These are phyloP conservation scores for Thecophora atra DNA, from an alignment of 2,888 invertebrate species.

Conservation along the genomic window DNA sequence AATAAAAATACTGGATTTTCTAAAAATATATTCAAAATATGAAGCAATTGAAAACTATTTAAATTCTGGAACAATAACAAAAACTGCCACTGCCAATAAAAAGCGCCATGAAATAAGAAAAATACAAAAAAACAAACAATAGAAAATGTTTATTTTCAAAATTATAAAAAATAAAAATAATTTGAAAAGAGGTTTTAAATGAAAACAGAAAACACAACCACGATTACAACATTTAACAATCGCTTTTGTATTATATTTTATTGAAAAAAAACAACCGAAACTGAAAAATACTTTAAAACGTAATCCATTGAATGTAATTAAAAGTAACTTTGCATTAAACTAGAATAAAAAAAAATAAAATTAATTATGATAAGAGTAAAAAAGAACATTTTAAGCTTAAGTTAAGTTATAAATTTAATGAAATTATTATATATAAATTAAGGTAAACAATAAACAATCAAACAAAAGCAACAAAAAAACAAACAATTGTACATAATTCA, in stretches of 20 bases:
- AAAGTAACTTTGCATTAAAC: not conserved
- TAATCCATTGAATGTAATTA: slow-evolving; percentile 7
- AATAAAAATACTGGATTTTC: not conserved
- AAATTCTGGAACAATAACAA: not conserved
- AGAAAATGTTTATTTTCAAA: slow-evolving; percentile 22
- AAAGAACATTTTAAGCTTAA: not conserved
- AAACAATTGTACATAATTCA: too few species aligned
- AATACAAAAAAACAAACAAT: slow-evolving; percentile 45
- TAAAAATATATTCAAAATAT: not conserved
- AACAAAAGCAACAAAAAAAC: slow-evolving; percentile 9
- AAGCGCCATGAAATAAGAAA: slow-evolving; percentile 41
- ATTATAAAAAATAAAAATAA: slow-evolving; percentile 43
- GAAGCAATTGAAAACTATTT: not conserved
- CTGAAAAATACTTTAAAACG: too few species aligned
- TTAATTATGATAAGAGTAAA: not conserved
- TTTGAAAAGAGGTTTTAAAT: slow-evolving; percentile 58
- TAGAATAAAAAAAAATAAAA: slow-evolving; percentile 40
- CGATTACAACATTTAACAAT: slow-evolving; percentile 30
- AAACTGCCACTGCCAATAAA: slow-evolving; percentile 5
- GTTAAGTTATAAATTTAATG: too few species aligned
- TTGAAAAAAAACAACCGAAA: slow-evolving; percentile 17
- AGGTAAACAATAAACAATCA: not conserved
- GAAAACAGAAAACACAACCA: slow-evolving; percentile 1
- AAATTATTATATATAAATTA: too few species aligned
- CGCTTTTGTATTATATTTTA: slow-evolving; percentile 26